phyloP scores from a whole-genome alignment of 2,888 invertebrate species.

The Antitype chi region DNA sequence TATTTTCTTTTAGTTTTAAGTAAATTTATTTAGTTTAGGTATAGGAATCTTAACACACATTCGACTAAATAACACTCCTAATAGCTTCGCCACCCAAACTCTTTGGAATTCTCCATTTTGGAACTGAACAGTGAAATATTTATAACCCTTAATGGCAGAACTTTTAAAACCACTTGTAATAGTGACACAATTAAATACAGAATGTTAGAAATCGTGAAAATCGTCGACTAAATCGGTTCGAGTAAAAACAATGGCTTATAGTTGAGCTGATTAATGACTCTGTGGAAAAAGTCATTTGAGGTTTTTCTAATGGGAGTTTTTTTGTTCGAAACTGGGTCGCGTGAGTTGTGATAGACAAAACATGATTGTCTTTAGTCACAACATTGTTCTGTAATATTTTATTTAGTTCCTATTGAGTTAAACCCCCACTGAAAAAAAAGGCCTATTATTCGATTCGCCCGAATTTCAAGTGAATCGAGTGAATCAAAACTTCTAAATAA shows the following conservation, averaged over 20 bases:
- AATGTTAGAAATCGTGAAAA: slow-evolving; percentile 48
- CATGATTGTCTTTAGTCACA: slow-evolving; percentile 21
- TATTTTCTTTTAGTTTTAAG: slow-evolving; percentile 91
- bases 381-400: neutral
- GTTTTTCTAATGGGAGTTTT: slow-evolving; percentile 12
- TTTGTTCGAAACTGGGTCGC: slow-evolving; percentile 28
- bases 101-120: slow-evolving; percentile 50
- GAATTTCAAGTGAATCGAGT: too few relatives aligned
- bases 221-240: slow-evolving; percentile 34
- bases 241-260: slow-evolving; percentile 40
- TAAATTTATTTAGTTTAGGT: slow-evolving; percentile 76
- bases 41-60: slow-evolving; percentile 68
- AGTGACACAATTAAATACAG: slow-evolving; percentile 51
- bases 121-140: slow-evolving; percentile 54
- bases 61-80: slow-evolving; percentile 65
- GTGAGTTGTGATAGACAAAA: slow-evolving; percentile 29
- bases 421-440: neutral
- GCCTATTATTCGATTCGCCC: too few relatives aligned
- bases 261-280: slow-evolving; percentile 35
- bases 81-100: slow-evolving; percentile 36
- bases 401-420: slow-evolving; percentile 3
- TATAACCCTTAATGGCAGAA: slow-evolving; percentile 44
- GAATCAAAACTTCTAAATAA: too few relatives aligned
- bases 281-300: slow-evolving; percentile 13
- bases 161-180: slow-evolving; percentile 53